Evolutionary conservation across 2,888 invertebrate species (phyloP).

Genomic region (Drepanosiphum platanoidis): DNA sequence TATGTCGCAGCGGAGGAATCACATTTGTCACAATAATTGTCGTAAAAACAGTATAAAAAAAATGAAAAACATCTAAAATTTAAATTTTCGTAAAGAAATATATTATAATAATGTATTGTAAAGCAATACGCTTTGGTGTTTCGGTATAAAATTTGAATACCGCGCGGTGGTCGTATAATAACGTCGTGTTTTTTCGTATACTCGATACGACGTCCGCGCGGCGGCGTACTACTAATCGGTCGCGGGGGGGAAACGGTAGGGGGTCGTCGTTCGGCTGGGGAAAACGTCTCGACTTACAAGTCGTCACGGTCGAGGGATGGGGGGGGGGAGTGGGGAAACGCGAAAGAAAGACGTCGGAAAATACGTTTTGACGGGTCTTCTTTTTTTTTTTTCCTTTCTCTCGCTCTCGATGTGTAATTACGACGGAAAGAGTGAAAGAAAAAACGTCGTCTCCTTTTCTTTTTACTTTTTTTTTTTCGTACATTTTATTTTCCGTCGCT

Average conservation of each 20-base stretch:
- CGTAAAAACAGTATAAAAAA: too few relatives aligned
- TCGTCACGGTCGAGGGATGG: background rate
- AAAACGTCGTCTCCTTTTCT: too few relatives aligned
- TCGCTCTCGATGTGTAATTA: background rate
- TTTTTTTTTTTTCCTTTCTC: background rate
- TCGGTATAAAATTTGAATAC: background rate
- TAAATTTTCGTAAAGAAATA: too few relatives aligned
- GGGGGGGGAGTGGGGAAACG: background rate
- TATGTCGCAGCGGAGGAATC: too few relatives aligned
- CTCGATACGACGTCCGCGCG: too few relatives aligned
- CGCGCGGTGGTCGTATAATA: background rate
- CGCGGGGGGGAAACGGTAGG: too few relatives aligned
- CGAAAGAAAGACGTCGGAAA: background rate
- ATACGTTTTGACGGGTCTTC: slow-evolving; percentile 22
- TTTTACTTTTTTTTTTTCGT: too few relatives aligned
- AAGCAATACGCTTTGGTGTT: background rate
- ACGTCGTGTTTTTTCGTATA: slow-evolving; percentile 21
- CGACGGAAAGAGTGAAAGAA: background rate
- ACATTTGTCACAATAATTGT: too few relatives aligned
- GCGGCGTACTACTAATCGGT: slow-evolving; percentile 12
- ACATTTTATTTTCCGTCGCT: background rate
- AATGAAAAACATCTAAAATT: too few relatives aligned
- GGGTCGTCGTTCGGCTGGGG: too few relatives aligned
- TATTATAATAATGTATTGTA: too few relatives aligned
- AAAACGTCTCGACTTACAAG: slow-evolving; percentile 13